phyloP scores from a whole-genome alignment of 2,797 vertebrate species.

The Acipenser ruthenus region DNA sequence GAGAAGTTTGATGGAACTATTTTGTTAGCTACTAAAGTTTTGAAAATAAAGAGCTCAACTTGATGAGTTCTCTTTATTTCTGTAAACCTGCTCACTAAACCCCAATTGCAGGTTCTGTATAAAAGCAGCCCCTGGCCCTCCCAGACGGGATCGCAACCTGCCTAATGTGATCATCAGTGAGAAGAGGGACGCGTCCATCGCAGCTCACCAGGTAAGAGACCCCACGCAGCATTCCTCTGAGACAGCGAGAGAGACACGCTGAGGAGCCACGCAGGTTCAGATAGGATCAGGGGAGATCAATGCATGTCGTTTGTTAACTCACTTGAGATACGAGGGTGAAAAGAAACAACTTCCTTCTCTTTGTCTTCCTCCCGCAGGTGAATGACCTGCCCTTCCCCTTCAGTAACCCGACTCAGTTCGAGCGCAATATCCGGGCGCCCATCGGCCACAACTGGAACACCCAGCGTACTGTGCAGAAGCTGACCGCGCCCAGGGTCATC shows the following conservation, averaged over 20 bases:
- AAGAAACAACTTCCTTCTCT: neutral
- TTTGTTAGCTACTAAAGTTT: no score
- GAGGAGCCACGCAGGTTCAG: no score
- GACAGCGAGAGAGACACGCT: no score
- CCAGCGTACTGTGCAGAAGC: conserved; percentile 64
- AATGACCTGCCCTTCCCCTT: conserved; percentile 78
- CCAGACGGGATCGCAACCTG: conserved; percentile 61
- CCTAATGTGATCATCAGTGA: conserved; percentile 73
- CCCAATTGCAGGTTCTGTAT: conserved; percentile 49
- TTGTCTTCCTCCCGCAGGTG: conserved; percentile 48
- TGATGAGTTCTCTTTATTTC: no score
- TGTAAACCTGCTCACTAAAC: no score
- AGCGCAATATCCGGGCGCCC: conserved; percentile 66
- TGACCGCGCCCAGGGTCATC: conserved; percentile 66
- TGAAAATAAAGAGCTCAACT: no score
- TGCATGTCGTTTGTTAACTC: no score
- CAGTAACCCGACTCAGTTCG: conserved; percentile 64
- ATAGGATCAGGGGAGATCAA: no score
- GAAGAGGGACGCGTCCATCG: conserved; percentile 48
- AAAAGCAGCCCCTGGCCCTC: conserved; percentile 34
- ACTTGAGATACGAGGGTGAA: no score
- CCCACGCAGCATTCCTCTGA: no score
- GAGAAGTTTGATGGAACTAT: no score
- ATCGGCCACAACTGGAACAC: conserved; percentile 85
- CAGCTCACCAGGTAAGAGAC: conserved; percentile 61